These are phyloP conservation scores for Bombus confusus DNA, from an alignment of 1,140 invertebrate genomes.

Conservation along the genomic window DNA sequence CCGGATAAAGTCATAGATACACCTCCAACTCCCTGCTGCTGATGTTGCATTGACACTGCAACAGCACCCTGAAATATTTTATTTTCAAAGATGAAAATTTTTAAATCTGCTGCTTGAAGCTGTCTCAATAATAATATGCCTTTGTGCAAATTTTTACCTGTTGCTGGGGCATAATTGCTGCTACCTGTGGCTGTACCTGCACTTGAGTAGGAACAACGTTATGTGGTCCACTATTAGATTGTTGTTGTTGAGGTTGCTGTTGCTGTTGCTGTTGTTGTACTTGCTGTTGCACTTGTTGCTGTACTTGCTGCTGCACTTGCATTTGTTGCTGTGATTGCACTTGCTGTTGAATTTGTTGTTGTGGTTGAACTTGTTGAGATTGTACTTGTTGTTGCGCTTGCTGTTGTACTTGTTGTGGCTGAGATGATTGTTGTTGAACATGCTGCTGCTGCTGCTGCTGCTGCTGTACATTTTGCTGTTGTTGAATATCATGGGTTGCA, in stretches of 20 bases:
- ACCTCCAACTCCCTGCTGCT: slow-evolving; percentile 83
- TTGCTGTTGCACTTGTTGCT: slow-evolving; percentile 80
- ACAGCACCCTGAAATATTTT: slow-evolving; percentile 76
- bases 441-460: slow-evolving; percentile 80
- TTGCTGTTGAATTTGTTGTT: slow-evolving; percentile 78
- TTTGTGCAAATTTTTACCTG: slow-evolving; percentile 75
- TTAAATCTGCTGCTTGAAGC: slow-evolving; percentile 40
- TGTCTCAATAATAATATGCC: background rate
- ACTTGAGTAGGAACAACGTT: slow-evolving; percentile 80
- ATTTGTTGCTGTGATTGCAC: slow-evolving; percentile 73
- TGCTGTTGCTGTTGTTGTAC: slow-evolving; percentile 77
- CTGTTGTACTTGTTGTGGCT: slow-evolving; percentile 78
- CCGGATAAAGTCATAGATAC: slow-evolving; percentile 80
- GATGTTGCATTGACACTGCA: slow-evolving; percentile 82
- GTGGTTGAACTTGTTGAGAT: slow-evolving; percentile 74
- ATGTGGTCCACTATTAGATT: slow-evolving; percentile 76
- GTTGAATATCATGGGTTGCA: slow-evolving; percentile 77
- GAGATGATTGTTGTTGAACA: slow-evolving; percentile 69
- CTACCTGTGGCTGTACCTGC: slow-evolving; percentile 83
- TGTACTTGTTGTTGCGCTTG: slow-evolving; percentile 76
- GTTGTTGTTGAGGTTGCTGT: slow-evolving; percentile 77
- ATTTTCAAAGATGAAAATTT: slow-evolving; percentile 5
- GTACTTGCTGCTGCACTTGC: slow-evolving; percentile 73
- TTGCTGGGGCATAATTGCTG: slow-evolving; percentile 84
- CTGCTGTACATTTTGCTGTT: slow-evolving; percentile 83